These are phyloP conservation scores for Galagoides demidoff DNA, from an alignment of 2,797 vertebrate genomes.

Conservation along the genomic window DNA sequence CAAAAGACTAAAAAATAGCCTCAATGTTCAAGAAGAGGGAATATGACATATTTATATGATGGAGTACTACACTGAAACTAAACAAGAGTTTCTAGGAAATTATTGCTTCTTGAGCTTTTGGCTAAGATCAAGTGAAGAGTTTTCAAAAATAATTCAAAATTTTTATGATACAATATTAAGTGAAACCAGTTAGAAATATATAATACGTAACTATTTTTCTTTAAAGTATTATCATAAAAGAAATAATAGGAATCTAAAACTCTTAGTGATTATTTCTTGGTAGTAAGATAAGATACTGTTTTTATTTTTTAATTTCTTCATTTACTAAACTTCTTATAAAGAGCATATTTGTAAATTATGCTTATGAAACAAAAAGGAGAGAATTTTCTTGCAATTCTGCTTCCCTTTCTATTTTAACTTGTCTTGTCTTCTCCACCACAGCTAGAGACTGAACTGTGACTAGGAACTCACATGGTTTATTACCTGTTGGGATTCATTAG, in stretches of 20 bases:
- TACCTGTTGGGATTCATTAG: not conserved
- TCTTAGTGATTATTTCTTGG: not conserved
- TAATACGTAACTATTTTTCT: not conserved
- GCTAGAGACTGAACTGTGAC: not conserved
- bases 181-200: not conserved
- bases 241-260: not conserved
- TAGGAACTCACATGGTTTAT: not conserved
- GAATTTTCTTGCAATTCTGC: not conserved
- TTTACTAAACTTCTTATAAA: not conserved
- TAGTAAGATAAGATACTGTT: not conserved
- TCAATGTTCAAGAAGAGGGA: not conserved
- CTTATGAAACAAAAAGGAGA: not conserved
- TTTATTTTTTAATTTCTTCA: not conserved
- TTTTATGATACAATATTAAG: not conserved
- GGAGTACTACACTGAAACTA: not conserved
- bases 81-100: not conserved
- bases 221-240: not conserved
- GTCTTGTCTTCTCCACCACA: not conserved
- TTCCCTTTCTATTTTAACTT: not conserved
- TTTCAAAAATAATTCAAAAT: slow-evolving; percentile 11
- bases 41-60: not conserved
- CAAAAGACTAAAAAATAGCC: not conserved
- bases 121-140: not conserved
- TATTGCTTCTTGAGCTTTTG: too few relatives aligned
- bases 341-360: not conserved